Base-by-base conservation (phyloP, 2,113 vertebrate species). In the Cygnus buccinator region DNA sequence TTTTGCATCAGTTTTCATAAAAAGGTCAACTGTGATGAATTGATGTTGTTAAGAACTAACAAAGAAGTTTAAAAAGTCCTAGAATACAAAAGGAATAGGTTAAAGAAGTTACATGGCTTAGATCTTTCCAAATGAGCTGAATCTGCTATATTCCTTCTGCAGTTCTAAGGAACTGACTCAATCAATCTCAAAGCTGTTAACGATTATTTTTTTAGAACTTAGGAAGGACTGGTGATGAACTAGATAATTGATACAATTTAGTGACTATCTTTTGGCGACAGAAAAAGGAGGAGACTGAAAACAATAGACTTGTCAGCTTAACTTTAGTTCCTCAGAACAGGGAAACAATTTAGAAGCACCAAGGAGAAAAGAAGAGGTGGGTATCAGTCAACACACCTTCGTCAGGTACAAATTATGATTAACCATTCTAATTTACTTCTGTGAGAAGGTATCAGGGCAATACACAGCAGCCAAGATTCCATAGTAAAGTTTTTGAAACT, bases 161-260 rank as follows among this genome's bases (percentile, higher is more conserved):
- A 66, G 33, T 25, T 87, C 68, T 75, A 58, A 88, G 68, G 52
- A 96, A 46, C 41, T 15, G 81, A 54, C 61, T 92, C 68, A 70
- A 88, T 93, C 90, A 84, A 81, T 62, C 84, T 86, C 91, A 68
- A 84, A 91, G 81, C 52, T 92, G 68, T 65, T 95, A 95, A 94
- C 1, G 57, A 94, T 85, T 90, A 2, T 80, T 71, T 67, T 87
- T 88, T 81, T 72, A 70, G 21, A 92, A 61, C 26, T 82, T 68
- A 7, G 57, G 62, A 84, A 92, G 26, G 57, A 25, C 12, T 94
- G 84, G 57, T 75, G 84, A 95, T 82, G 84, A 89, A 79, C 65
- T 52, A 87, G 73, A 71, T 74, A 89, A 78, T 5, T 82, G 77
- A 82, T 66, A 87, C 54, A 75, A 72, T 11, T n/a, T 39, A 87